Evolutionary conservation across 2,113 vertebrate genomes (phyloP), one percentile per base, ranked within the genome.

Genomic region (Cheilinus undulatus): DNA sequence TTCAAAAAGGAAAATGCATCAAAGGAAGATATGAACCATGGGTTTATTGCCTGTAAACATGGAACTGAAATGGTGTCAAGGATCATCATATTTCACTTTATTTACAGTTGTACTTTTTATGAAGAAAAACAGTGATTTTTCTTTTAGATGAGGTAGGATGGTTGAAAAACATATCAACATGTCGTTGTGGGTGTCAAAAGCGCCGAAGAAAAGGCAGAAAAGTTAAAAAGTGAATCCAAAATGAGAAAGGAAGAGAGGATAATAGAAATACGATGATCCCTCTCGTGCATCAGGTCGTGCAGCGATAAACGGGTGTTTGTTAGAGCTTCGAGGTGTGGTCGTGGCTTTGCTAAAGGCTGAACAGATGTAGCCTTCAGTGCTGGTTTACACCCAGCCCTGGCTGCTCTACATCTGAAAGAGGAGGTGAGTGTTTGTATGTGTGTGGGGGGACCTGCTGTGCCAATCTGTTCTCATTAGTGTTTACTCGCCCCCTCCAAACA

Each of bases 391-490:
- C 64, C 52, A 58, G 15, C 64, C 58, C 76, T 83, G 73, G 76
- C 80, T 76, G 78, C 66, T 73, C 73, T 73, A 77, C 66, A 61
- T 70, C 76, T 70, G 51, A 79, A 71, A 72, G 71, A 65, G 67
- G 32, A 59, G 73, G 9, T 48, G 73, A 45, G 59, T 54, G 52
- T 57, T 28, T 49, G 7, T 64, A 22, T 57, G 61, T 58, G 24
- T 9, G 8, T 5, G 11, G 1, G 62, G 48, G 13, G 54, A 5
- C 61, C 82, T 71, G 80, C 86, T 77, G 85, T 71, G 86, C 66
- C 77, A 85, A 82, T 87, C 85, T 87, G 90, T 83, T 82, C 36
- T 78, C 73, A 76, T 86, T 83, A 73, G 72, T 78, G 77, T 82
- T 83, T 53, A 76, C 77, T 80, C 6, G 32, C 56, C 73, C 61